A percentile compares a stretch with the other conserved stretches of the same genome.
phyloP scores from a whole-genome alignment of 2,113 vertebrate species.

The Chlamydotis undulata region DNA sequence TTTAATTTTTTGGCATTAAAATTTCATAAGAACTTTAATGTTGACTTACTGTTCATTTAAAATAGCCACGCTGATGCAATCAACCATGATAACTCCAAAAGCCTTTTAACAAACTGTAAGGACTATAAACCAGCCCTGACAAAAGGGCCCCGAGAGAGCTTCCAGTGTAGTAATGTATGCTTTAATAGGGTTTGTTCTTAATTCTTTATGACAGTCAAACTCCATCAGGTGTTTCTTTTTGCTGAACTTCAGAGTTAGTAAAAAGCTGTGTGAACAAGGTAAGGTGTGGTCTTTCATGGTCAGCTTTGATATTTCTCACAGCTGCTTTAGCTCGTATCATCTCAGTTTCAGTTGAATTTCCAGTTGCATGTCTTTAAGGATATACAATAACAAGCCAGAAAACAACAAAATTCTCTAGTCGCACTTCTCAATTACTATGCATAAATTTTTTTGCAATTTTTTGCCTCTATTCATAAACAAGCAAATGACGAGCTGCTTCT shows the following conservation, averaged over 20 bases:
- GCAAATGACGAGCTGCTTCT: background rate
- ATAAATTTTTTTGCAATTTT: background rate
- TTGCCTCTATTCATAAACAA: background rate
- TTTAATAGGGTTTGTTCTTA: background rate
- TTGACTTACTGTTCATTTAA: background rate
- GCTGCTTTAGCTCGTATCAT: background rate
- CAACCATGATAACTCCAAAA: constrained; percentile 24
- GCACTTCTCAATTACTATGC: background rate
- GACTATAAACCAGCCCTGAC: constrained; percentile 21
- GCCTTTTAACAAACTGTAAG: constrained; percentile 41
- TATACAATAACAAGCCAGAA: background rate
- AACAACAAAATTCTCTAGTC: background rate
- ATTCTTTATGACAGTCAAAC: background rate
- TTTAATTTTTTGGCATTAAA: constrained; percentile 63
- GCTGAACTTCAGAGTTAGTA: background rate
- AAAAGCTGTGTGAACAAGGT: background rate
- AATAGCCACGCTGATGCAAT: background rate
- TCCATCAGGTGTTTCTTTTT: background rate
- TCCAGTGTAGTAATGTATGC: background rate
- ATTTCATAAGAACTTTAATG: constrained; percentile 30
- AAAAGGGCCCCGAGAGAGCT: constrained; percentile 38
- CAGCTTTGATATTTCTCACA: background rate
- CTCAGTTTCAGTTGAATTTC: background rate
- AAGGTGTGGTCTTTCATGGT: background rate
- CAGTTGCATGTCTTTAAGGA: background rate